phyloP scores from a whole-genome alignment of 2,888 invertebrate genomes.

The Sarcophaga caerulescens region DNA sequence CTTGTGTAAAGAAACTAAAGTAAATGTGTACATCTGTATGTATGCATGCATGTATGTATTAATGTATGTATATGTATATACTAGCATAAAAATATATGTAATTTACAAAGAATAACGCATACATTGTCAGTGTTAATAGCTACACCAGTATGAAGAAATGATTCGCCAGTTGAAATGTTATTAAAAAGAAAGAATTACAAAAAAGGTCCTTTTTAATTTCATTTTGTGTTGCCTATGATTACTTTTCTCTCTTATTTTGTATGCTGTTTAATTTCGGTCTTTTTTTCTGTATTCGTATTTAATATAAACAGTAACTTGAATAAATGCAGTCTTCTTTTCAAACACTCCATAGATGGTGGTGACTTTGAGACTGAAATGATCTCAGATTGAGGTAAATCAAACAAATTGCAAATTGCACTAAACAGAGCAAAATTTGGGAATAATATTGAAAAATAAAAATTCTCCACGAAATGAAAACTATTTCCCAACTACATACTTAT shows the following conservation, averaged over 20 bases:
- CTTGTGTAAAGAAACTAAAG: background rate
- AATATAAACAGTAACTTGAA: no score
- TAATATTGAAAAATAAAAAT: no score
- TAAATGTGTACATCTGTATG: background rate
- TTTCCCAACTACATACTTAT: no score
- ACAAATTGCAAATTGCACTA: no score
- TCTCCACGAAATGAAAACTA: no score
- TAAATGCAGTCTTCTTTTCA: no score
- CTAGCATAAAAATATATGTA: slow-evolving; percentile 13
- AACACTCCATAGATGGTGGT: no score
- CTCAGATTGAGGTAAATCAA: no score
- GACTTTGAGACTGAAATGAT: no score
- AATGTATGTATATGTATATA: slow-evolving; percentile 29
- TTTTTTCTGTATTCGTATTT: background rate
- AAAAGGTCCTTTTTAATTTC: slow-evolving; percentile 38
- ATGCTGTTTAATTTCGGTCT: background rate
- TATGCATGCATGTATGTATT: slow-evolving; percentile 16
- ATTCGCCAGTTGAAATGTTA: slow-evolving; percentile 46
- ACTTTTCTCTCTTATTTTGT: no score
- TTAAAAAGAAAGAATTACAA: slow-evolving; percentile 21
- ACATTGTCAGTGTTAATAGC: background rate
- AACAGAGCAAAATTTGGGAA: no score
- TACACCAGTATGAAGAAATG: slow-evolving; percentile 16
- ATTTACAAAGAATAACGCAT: slow-evolving; percentile 21
- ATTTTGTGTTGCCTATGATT: slow-evolving; percentile 5